Conservation (phyloP, 2,888 invertebrate species). For the Dryobotodes eremita region DNA sequence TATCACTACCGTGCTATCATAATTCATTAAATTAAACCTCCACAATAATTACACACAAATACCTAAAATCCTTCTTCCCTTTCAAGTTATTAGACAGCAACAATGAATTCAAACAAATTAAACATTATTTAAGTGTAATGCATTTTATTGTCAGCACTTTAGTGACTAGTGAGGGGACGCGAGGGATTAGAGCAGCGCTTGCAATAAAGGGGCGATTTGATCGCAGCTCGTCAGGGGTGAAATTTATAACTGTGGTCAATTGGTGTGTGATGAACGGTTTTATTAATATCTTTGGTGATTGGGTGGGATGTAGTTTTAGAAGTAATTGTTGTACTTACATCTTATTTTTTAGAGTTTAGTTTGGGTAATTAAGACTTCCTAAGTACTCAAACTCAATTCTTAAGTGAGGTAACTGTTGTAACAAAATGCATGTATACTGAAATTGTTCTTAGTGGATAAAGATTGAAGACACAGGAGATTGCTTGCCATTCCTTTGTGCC, state of each 20-base stretch:
- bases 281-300: conserved; percentile 11
- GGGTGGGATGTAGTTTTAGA: neutral
- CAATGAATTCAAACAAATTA: conserved; percentile 68
- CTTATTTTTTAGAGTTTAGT: neutral
- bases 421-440: neutral
- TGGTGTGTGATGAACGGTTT: conserved; percentile 50
- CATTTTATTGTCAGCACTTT: conserved; percentile 71
- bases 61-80: conserved; percentile 16
- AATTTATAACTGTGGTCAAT: conserved; percentile 69
- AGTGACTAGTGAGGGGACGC: conserved; percentile 62
- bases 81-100: conserved; percentile 59
- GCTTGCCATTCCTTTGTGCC: neutral
- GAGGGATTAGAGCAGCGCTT: conserved; percentile 62
- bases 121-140: conserved; percentile 66
- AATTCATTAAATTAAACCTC: conserved; percentile 16
- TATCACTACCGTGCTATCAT: neutral
- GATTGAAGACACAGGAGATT: neutral
- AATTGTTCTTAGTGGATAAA: neutral
- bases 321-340: neutral
- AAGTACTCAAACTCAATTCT: no score
- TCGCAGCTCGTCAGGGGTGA: conserved; percentile 66
- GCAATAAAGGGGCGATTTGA: conserved; percentile 71
- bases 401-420: neutral
- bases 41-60: conserved; percentile 32
- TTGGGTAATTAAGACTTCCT: neutral